A percentile compares a stretch with the other conserved stretches of the same genome.
phyloP scores from a whole-genome alignment of 2,797 vertebrate genomes.

The Schizothorax lantsangensis region DNA sequence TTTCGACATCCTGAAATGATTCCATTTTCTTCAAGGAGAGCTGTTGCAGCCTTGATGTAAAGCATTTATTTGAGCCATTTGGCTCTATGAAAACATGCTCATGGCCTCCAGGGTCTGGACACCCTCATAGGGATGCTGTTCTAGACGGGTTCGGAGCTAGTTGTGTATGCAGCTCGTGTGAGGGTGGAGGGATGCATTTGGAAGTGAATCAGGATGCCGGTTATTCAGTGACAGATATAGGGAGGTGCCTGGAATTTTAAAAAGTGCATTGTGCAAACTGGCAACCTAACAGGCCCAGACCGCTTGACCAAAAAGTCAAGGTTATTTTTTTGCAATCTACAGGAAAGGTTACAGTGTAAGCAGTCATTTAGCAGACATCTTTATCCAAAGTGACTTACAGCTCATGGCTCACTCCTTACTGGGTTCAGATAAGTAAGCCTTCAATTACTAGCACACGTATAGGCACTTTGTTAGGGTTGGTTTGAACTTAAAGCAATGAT shows the following conservation, averaged over 20 bases:
- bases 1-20: constrained; percentile 36
- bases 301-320: constrained; percentile 23
- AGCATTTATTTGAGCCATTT: constrained; percentile 47
- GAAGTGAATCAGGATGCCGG: constrained; percentile 48
- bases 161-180: constrained; percentile 49
- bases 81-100: constrained; percentile 52
- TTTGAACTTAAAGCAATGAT: not conserved
- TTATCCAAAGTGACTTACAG: not conserved
- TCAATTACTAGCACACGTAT: not conserved
- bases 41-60: constrained; percentile 37
- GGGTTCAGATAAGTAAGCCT: not conserved
- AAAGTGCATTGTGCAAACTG: constrained; percentile 39
- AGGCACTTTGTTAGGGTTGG: not conserved
- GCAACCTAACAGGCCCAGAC: not conserved
- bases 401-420: not conserved
- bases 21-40: constrained; percentile 43
- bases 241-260: constrained; percentile 44
- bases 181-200: constrained; percentile 46
- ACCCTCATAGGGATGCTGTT: constrained; percentile 30
- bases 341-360: not conserved
- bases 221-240: constrained; percentile 51
- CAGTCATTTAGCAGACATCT: constrained; percentile 1
- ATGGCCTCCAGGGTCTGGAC: constrained; percentile 24
- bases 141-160: constrained; percentile 19
- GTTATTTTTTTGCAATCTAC: constrained; percentile 10